Base-by-base conservation (phyloP, 2,888 invertebrate genomes). In the Sarcophaga rosellei region DNA sequence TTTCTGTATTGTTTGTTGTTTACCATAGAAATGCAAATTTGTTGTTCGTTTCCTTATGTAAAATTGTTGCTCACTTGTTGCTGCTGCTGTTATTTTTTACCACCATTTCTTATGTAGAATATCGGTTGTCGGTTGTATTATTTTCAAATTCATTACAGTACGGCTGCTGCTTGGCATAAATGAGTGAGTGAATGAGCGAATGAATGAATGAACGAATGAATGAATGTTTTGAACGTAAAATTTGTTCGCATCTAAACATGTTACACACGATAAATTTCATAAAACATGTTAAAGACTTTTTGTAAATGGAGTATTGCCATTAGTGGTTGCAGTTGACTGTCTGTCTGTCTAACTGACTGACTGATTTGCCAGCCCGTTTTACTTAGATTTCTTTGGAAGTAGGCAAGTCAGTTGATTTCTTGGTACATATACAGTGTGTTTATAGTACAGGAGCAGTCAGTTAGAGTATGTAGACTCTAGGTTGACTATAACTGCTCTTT, bases 191-290 rank as follows among this genome's bases (percentile, higher is more conserved):
- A 35, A 68, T 20, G 45, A 4, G 44, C 8, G 45, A 45, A 61
- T 61, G 21, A 61, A 53, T 47, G n/a, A 69, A 62, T 69, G 63
- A 81, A 68, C 53, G 77, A 78, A 15, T 65, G 83, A 75, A 65
- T 63, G 63, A 53, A 53, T 53, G 53, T 53, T 53, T 17, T 12
- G 35, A 35, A 21, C 57, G 23, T 53, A 35, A 20, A 57, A 25
- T 23, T 75, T 69, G 70, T 79, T 78, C 57, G 47, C 62, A 68
- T 72, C 44, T 63, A 17, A 78, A 84, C 83, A 84, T 86, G 86
- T 86, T 83, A 86, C 86, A 86, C 83, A 84, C 83, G 80, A 86
- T 86, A 86, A 86, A 86, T 80, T 86, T 84, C 70, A 77, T 78
- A 81, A 81, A 86, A 86, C 83, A 86, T 81, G 80, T 83, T 85